Conservation (phyloP, 1,140 invertebrate genomes). For the Theocolax elegans region DNA sequence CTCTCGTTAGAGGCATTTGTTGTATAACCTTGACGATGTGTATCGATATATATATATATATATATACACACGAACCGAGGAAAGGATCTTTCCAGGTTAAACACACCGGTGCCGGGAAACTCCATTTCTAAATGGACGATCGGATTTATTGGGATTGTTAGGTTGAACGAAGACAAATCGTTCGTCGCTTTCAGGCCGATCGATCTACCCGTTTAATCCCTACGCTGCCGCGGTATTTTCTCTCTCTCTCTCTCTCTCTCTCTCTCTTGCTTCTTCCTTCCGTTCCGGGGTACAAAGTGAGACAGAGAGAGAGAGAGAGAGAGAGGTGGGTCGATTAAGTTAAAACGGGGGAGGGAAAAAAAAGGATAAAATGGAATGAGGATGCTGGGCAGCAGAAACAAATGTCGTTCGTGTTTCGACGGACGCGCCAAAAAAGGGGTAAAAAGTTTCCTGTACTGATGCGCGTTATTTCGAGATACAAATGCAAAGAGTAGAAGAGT, state of each 20-base stretch:
- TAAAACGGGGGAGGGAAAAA: constrained; percentile 1
- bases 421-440: neutral
- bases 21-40: neutral
- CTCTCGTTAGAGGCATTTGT: neutral
- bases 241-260: neutral
- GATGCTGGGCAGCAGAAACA: neutral
- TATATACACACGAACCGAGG: no score
- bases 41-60: no score
- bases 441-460: constrained; percentile 8
- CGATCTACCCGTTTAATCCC: constrained; percentile 27
- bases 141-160: constrained; percentile 47
- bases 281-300: neutral
- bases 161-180: constrained; percentile 45
- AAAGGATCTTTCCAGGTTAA: no score
- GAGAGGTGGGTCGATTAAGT: constrained; percentile 10
- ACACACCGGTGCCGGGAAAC: neutral
- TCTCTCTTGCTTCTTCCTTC: neutral
- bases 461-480: neutral
- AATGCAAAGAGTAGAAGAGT: no score
- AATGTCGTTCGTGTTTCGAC: constrained; percentile 11
- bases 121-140: constrained; percentile 44
- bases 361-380: neutral
- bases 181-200: constrained; percentile 36
- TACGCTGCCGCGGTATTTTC: neutral
- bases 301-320: constrained; percentile 4